Conservation (phyloP, 1,140 invertebrate species). For the Tetramorium parvispinum region DNA sequence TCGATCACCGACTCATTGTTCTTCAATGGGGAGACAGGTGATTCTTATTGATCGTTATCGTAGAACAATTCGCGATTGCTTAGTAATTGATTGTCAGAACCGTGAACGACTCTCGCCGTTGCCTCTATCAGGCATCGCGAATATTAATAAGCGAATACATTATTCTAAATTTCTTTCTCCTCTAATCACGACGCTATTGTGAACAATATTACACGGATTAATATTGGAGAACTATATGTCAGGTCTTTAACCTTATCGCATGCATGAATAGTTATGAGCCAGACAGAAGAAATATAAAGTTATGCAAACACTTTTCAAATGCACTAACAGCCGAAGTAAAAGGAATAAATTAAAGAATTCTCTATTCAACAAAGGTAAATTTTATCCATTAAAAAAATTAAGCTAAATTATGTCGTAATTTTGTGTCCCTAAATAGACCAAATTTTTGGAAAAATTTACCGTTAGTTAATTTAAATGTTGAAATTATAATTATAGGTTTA, state of each 20-base stretch:
- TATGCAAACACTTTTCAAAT: neutral
- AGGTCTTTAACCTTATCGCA: conserved; percentile 37
- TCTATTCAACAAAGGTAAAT: neutral
- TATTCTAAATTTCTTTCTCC: conserved; percentile 35
- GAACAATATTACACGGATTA: conserved; percentile 3
- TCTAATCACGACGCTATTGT: neutral
- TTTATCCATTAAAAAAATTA: neutral
- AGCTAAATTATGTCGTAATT: neutral
- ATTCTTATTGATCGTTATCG: neutral
- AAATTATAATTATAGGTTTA: neutral
- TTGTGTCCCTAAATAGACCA: neutral
- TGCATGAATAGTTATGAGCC: neutral
- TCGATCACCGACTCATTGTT: neutral
- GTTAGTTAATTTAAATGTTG: neutral
- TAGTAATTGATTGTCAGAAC: conserved; percentile 48
- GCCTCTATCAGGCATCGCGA: conserved; percentile 15
- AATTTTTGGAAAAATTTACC: neutral
- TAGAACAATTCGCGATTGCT: conserved; percentile 13
- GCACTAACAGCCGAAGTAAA: neutral
- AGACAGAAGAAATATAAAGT: conserved; percentile 4
- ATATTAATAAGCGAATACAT: conserved; percentile 1
- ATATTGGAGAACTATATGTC: conserved; percentile 10
- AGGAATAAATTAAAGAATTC: neutral
- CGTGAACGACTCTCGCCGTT: conserved; percentile 56
- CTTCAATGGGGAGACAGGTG: neutral